Base-by-base conservation (phyloP, 2,888 invertebrate species). In the Diplolepis rosae region DNA sequence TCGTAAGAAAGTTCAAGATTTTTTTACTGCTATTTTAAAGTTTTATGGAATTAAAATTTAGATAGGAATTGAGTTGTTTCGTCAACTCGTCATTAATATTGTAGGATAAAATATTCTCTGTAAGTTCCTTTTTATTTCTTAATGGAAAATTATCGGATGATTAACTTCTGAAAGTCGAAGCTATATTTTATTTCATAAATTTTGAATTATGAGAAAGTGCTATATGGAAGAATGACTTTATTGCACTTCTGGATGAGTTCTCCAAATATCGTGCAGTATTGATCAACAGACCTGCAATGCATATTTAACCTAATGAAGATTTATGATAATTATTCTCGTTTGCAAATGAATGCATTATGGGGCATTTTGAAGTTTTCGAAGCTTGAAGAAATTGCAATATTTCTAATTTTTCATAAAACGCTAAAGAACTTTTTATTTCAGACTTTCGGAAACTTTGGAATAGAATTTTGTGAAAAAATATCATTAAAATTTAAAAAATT, bases 141-240 rank as follows among this genome's bases (percentile, higher is more conserved):
- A 0, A 52, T 7, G 28, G 13, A 28, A 51, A 51, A 51, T 6
- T 5, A n/a, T 1, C 1, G 7, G n/a, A 52, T 1, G 1, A 52
- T n/a, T 52, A n/a, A 52, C 15, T 52, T 28, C 5, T n/a, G 35
- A 24, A 24, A 39, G 4, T 6, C 1, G 9, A 32, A 0, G 32
- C 15, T 54, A 0, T 7, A 13, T 6, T 61, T 24, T 61, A 61
- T 39, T 35, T n/a, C n/a, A 39, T 61, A 24, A 56, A 18, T 56
- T 61, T 2, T 61, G 24, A 61, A 24, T 61, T 61, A 61, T 32
- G 61, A 61, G n/a, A n/a, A n/a, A 54, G 30, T 39, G 13, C 35
- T 35, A 24, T n/a, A 39, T 4, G 35, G 24, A 18, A 39, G n/a
- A 39, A 61, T 9, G 24, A 61, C 35, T 61, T 61, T 61, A 61